Base-by-base conservation (phyloP, 2,888 invertebrate species). In the Spisula subtruncata region DNA sequence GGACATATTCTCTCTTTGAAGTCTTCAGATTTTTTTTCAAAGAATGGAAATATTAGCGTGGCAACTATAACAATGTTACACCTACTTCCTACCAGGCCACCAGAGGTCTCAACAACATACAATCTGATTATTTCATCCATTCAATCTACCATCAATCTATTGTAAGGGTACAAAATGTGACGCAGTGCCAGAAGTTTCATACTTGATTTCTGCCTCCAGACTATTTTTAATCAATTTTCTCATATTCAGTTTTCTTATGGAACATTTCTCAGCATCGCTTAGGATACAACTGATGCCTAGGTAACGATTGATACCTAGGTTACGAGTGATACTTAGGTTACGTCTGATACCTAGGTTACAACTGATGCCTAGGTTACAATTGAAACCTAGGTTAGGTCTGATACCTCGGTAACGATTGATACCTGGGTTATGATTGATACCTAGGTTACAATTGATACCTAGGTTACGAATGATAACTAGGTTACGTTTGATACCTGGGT, bases 211-310 rank as follows among this genome's bases (percentile, higher is more conserved):
- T 75, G 16, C 14, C 75, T 16, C 32, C 75, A 75, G 75, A 75
- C 75, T 75, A 32, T 16, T 75, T 75, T 32, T 75, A 75, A 75
- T 75, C 75, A 75, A 75, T 75, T 75, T 75, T 75, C 35, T 18
- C 75, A 25, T 75, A 75, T 75, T 35, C 29, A 75, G 32, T 35
- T 18, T 32, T 32, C 41, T 35, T 75, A 75, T 75, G 12, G 35
- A 35, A 32, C 32, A 60, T 35, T 32, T 75, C 75, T 75, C 75
- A 32, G 16, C 75, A 75, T 66, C 8, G 25, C 20, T 25, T 66
- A n/a, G 60, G 25, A 66, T 25, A 66, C 25, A 25, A n/a, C 60
- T 66, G 20, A 66, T 41, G 8, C 41, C 41, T 41, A 41, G 41
- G 41, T 41, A 5, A 41, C 41, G 41, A 41, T 8, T 41, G 41